These are phyloP conservation scores for Mesorhabditis sp. DNA, from an alignment of 2,888 invertebrate species.

Conservation along the genomic window DNA sequence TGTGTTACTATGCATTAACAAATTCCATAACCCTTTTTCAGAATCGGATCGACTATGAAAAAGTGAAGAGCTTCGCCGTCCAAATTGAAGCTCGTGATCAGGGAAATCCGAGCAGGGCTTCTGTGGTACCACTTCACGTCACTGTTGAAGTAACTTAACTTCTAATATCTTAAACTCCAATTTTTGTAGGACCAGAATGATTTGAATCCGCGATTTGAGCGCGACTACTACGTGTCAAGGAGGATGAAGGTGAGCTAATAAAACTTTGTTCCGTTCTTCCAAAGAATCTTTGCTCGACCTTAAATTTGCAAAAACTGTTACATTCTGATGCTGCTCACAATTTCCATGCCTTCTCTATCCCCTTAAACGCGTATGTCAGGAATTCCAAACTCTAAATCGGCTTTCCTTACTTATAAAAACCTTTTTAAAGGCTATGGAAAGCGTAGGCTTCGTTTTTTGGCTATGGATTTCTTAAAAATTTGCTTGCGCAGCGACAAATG, in stretches of 20 bases:
- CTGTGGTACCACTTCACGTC: slow-evolving; percentile 38
- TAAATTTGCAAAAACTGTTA: no score
- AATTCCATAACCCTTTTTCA: slow-evolving; percentile 9
- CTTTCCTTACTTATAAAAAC: no score
- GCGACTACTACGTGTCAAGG: slow-evolving; percentile 38
- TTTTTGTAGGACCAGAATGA: slow-evolving; percentile 41
- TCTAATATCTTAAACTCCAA: not conserved
- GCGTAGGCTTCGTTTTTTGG: no score
- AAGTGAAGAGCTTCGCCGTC: slow-evolving; percentile 42
- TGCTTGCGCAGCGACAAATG: no score
- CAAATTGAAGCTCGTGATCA: slow-evolving; percentile 47
- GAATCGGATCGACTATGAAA: slow-evolving; percentile 49
- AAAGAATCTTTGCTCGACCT: no score
- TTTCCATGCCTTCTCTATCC: no score
- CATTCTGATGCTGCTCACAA: no score
- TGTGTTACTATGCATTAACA: not conserved
- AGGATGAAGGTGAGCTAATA: slow-evolving; percentile 30
- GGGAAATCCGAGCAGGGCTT: slow-evolving; percentile 38
- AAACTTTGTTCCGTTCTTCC: no score
- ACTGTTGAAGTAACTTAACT: slow-evolving; percentile 18
- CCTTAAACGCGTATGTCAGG: no score
- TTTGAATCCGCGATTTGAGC: slow-evolving; percentile 45
- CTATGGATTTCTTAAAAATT: no score
- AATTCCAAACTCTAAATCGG: no score
- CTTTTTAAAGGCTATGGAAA: no score